phyloP scores from a whole-genome alignment of 2,797 vertebrate species.

The Macrochelys suwanniensis region DNA sequence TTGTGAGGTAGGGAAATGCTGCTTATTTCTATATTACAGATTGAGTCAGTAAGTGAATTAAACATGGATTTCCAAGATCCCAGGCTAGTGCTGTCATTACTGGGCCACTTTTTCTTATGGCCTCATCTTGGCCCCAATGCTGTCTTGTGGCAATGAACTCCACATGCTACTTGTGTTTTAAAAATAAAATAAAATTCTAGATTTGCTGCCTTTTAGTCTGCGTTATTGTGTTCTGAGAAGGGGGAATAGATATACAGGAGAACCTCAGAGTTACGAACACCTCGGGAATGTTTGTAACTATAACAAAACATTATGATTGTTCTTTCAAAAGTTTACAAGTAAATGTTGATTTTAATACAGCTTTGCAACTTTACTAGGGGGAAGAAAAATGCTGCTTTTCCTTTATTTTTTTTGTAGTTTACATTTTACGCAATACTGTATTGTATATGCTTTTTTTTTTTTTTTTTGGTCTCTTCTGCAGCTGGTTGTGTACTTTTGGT shows the following conservation, averaged over 20 bases:
- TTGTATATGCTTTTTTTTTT: no score
- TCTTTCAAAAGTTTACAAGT: no score
- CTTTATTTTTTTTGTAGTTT: no score
- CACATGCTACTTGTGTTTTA: neutral
- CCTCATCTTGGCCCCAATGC: rapidly evolving
- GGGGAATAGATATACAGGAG: neutral
- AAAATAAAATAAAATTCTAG: neutral
- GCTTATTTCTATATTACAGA: neutral
- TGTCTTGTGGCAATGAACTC: neutral
- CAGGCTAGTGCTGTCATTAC: neutral
- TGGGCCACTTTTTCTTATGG: neutral
- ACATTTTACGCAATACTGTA: no score
- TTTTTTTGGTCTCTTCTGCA: no score
- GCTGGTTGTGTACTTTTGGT: no score
- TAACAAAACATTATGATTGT: no score
- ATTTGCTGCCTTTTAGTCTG: rapidly evolving
- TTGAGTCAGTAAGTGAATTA: neutral
- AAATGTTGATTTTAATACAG: no score
- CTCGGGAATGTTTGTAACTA: no score
- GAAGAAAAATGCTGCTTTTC: no score
- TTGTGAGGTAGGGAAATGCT: neutral
- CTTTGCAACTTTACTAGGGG: no score
- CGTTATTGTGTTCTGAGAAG: neutral
- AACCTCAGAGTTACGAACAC: no score
- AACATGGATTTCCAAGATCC: neutral